Evolutionary conservation across 2,797 vertebrate genomes (phyloP), one percentile per base, ranked within the genome.

Genomic region (Sciurus carolinensis): DNA sequence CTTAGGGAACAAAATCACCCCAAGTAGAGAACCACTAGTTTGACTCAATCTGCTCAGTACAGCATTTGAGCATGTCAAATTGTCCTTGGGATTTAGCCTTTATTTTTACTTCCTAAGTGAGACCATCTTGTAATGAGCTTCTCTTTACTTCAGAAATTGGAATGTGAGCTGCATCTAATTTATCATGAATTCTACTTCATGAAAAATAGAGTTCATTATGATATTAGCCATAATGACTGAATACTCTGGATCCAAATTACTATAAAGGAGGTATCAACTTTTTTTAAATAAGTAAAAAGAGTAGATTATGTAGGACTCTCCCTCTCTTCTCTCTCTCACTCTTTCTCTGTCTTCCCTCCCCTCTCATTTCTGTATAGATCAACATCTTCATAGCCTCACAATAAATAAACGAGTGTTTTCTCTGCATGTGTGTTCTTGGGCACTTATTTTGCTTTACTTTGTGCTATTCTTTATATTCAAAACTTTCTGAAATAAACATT

Each of bases 181-280:
- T 85, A 79, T 81, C 77, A 73, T n/a, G 59, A 92, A 66, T 95
- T 94, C 33, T 79, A 33, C 81, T 95, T 96, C 14, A 8, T 79
- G 71, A 66, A 54, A 91, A 77, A 92, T 6, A 73, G n/a, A 59
- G 12, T 80, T 95, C 42, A 73, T 94, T 94, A 64, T 44, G 69
- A 89, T 92, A 33, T 57, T 93, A 84, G 39, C 88, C 96, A 69
- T 17, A 66, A 30, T 66, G 57, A 86, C 72, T 93, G 75, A 66
- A 87, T 77, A 84, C 15, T 90, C 54, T 71, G 5, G 28, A 64
- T 94, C 39, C 30, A 92, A 92, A 92, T 86, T 33, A 90, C 72
- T 81, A 54, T 33, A 69, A 94, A 72, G 18, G 42, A 83, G 22
- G 17, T 80, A 77, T 28, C n/a, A 28, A 30, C 22, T 84, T 66